These are phyloP conservation scores for Neosilurus mollespiculum DNA, from an alignment of 2,797 vertebrate species.

Conservation along the genomic window DNA sequence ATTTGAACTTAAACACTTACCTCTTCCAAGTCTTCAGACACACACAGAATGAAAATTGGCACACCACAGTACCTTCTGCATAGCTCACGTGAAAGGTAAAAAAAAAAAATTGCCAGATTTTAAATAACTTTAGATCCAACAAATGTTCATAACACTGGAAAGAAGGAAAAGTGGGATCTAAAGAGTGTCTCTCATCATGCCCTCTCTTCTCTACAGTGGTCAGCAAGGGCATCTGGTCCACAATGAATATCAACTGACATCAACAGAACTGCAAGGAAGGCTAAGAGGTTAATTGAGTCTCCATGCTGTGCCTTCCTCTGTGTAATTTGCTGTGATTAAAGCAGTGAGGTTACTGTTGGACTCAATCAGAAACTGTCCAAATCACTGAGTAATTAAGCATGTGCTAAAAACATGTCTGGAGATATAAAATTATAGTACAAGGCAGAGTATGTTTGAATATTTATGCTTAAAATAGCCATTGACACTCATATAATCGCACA, in stretches of 20 bases:
- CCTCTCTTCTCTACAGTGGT: slow-evolving; percentile 59
- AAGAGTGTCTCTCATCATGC: slow-evolving; percentile 49
- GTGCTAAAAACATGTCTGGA: slow-evolving; percentile 58
- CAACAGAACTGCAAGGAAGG: slow-evolving; percentile 66
- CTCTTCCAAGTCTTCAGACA: too few species aligned
- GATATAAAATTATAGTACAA: slow-evolving; percentile 16
- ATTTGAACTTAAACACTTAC: too few species aligned
- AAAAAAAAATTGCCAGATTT: background rate
- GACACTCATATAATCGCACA: background rate
- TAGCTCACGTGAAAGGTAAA: too few species aligned
- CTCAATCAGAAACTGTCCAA: slow-evolving; percentile 75
- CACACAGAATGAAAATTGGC: too few species aligned
- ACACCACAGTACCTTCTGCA: too few species aligned
- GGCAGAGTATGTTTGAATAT: slow-evolving; percentile 24
- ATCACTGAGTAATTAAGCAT: slow-evolving; percentile 71
- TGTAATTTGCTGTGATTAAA: slow-evolving; percentile 82
- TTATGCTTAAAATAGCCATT: slow-evolving; percentile 22
- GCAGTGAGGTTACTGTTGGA: slow-evolving; percentile 74
- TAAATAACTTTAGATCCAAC: background rate
- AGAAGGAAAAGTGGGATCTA: slow-evolving; percentile 11
- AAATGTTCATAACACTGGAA: slow-evolving; percentile 8
- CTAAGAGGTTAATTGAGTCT: slow-evolving; percentile 80
- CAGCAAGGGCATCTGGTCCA: slow-evolving; percentile 60
- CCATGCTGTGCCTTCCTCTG: slow-evolving; percentile 73
- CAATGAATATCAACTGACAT: slow-evolving; percentile 65